Base-by-base conservation (phyloP, 2,888 invertebrate genomes). In the Eledone cirrhosa region DNA sequence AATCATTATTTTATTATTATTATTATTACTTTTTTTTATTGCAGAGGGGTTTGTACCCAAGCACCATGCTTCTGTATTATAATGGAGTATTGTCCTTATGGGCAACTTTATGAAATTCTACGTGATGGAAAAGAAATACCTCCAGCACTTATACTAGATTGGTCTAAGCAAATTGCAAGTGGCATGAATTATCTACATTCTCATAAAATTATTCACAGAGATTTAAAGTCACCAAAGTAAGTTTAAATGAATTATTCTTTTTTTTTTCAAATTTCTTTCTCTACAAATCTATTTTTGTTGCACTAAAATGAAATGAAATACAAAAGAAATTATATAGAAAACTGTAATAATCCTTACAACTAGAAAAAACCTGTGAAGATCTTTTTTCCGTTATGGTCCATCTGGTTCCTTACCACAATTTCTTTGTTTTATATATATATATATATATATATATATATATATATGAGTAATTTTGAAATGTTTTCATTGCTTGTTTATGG, bases 141-240 rank as follows among this genome's bases (percentile, higher is more conserved):
- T 77, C 97, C 97, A n/a, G 93, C 93, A 77, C 94, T 96, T 88
- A 94, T 98, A 79, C 94, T 97, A 69, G 94, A 95, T 82, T 99
- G 99, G 98, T 94, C 97, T 63, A 96, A 95, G 89, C 97, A 98
- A 91, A 97, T 99, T 80, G 97, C 98, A 48, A 93, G 94, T 80
- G 99, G 99, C 79, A 99, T 99, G 99, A 94, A 95, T 87, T 99
- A 99, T 91, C 93, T 99, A 79, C 99, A 99, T 91, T 93, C 94
- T 69, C 96, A 97, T 90, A 97, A 97, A 92, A 98, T 99, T 86
- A 98, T 99, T 88, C 99, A 99, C 90, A 93, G 99, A 82, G 99
- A 99, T 93, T 93, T 99, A 82, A 99, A 99, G 92, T 98, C 98
- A 89, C 99, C 99, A 75, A 99, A 99, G 98, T 98, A 93, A 94